Percentiles rank a stretch among this genome's conserved stretches.
These are phyloP conservation scores for Selenia dentaria DNA, from an alignment of 2,888 invertebrate species.

Conservation along the genomic window DNA sequence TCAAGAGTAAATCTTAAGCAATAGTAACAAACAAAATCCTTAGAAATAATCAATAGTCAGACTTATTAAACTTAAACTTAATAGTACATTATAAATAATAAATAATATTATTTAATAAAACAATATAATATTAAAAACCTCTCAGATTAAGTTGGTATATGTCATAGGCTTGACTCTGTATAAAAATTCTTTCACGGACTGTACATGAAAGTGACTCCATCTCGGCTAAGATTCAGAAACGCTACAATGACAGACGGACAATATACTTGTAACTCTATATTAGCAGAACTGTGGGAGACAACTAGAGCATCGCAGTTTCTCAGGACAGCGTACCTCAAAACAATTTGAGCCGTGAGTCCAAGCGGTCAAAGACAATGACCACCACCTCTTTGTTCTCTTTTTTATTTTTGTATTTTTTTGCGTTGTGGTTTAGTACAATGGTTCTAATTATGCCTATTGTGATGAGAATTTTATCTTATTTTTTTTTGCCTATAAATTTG, in stretches of 20 bases:
- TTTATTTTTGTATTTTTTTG: slow-evolving; percentile 11
- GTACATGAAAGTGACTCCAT: slow-evolving; percentile 68
- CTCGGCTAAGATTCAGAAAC: slow-evolving; percentile 74
- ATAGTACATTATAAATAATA: no score
- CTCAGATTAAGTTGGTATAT: no score
- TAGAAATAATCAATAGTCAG: no score
- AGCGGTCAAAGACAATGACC: slow-evolving; percentile 21
- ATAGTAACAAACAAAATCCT: no score
- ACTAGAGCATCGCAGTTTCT: slow-evolving; percentile 67
- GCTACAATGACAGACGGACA: slow-evolving; percentile 50
- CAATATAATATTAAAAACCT: no score
- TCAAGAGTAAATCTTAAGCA: no score
- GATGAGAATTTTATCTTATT: no score
- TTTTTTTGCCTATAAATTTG: no score
- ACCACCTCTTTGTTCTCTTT: slow-evolving; percentile 22
- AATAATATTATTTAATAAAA: no score
- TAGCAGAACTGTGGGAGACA: slow-evolving; percentile 53
- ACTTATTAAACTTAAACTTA: no score
- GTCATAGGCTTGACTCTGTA: no score
- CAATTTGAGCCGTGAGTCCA: slow-evolving; percentile 32
- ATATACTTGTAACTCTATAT: slow-evolving; percentile 63
- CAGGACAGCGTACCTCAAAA: slow-evolving; percentile 20
- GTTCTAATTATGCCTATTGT: slow-evolving; percentile 8
- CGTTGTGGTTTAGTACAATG: slow-evolving; percentile 16
- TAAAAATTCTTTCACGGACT: slow-evolving; percentile 29